Evolutionary conservation across 2,888 invertebrate species (phyloP), one percentile per base, ranked within the genome.

Genomic region (Latrodectus hesperus): DNA sequence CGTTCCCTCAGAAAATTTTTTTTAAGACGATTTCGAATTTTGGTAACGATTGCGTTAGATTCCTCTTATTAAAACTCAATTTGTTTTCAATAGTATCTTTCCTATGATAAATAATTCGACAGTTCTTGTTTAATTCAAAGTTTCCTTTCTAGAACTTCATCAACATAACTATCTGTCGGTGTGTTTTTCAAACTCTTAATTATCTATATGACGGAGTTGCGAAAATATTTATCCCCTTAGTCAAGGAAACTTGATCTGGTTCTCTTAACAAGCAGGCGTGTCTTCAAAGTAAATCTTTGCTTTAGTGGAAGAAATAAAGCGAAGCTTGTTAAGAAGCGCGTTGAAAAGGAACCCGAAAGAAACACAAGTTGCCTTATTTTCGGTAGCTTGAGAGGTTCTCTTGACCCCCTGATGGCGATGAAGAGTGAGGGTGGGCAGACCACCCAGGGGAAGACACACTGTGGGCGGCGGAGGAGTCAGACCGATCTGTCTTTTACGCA

Each of bases 401-500:
- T 38, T 51, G 49, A 72, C 72, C 55, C 73, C 55, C 73, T 16
- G 51, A 38, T n/a, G 51, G 49, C 11, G 51, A 14, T 12, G 16
- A 74, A n/a, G n/a, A 49, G 22, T 22, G 53, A 74, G 70, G 70
- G 70, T 53, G 78, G 60, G 74, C 14, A 71, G 78, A 78, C 78
- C 78, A 70, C 78, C 78, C 78, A 78, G 49, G 78, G 78, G 38
- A 38, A 49, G 22, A 49, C 22, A 26, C 49, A 17, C 71, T 71
- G 71, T 51, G 51, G 51, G 68, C 22, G 78, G 67, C 26, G 22
- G 70, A 65, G 68, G 68, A 55, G 78, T 26, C 14, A 49, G 67
- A 26, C 22, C 65, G 55, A 78, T 78, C 78, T 38, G 78, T 78
- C 78, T 78, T 78, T 78, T 78, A 70, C 78, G 78, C 78, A 78